Base-by-base conservation (phyloP, 1,140 invertebrate genomes). In the Cotesia typhae region DNA sequence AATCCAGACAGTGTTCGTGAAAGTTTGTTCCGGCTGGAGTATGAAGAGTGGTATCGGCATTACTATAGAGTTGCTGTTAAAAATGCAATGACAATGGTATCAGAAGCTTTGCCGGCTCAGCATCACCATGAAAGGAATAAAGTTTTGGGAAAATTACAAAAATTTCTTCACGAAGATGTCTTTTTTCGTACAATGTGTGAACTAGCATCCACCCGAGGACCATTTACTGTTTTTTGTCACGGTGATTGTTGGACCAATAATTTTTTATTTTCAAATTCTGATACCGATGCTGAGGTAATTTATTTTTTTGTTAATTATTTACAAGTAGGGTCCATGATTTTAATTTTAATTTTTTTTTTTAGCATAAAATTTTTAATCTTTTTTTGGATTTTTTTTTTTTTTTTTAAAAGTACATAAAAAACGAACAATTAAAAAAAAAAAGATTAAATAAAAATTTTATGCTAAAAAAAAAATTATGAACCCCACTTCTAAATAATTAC, bases 171-270 rank as follows among this genome's bases (percentile, higher is more conserved):
- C 36, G 89, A 91, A 70, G 88, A 91, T 3, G 88, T 88, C 1
- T 92, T 92, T 78, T 93, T 93, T 77, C 86, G 87, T 0, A 89
- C 88, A 1, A 93, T 93, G 92, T 88, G 92, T 53, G 87, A 91
- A 36, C 77, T 92, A 68, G 90, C 90, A 1, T 84, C 89, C 1
- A 85, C 89, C 0, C 85, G 88, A 73, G 91, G 92, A 17, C 89
- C 90, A 0, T 80, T 92, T 17, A 90, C 90, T 0, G 91, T 92
- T 4, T 90, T 94, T 69, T 90, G 90, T 70, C 92, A 94, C 74
- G 92, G 92, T 0, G 92, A 93, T 72, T 93, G 91, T 78, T 93
- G 92, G 92, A 92, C 91, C 0, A 93, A 93, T 74, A 94, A 94
- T 81, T 89, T 93, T 74, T 77, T 93, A 1, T 93, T 93, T 77